Base-by-base conservation (phyloP, 2,797 vertebrate genomes). In the Phylloscopus collybita region DNA sequence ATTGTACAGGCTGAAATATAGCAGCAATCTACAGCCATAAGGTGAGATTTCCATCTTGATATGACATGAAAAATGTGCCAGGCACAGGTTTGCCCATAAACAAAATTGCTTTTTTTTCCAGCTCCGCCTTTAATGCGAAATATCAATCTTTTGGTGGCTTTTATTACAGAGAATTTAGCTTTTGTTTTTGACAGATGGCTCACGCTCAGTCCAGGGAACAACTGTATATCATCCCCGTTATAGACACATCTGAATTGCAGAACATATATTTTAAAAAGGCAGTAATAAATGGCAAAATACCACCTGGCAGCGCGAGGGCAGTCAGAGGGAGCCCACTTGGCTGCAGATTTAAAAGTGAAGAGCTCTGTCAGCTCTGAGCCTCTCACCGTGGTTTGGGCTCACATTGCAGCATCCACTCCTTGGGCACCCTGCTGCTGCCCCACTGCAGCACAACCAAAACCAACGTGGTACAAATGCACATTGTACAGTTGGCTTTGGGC, bases 11-110 rank as follows among this genome's bases (percentile, higher is more conserved):
- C 91, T 96, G 92, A 98, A 97, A 97, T 96, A 97, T 90, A 84
- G 97, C 95, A 80, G 71, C 92, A 97, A 97, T 97, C 97, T 95
- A 47, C 69, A 96, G 96, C 92, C 95, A 97, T 96, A 95, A 98
- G 95, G 96, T 95, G 97, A 95, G 97, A 98, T 98, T 98, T 98
- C 97, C 97, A 98, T 98, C 97, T 97, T 98, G 97, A 98, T 98
- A 74, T 90, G 97, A 97, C 97, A 97, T 98, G 98, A 98, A 97
- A 98, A 98, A 98, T 98, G 96, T 87, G 80, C 91, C 84, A 96
- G 96, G 81, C 89, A 71, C 86, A 96, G 94, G 96, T 96, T 98
- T 97, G 83, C 91, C 97, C 96, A 95, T 97, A 98, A 97, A 98
- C 97, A 97, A 98, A 97, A 98, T 98, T 98, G 97, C 95, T 96